phyloP scores from a whole-genome alignment of 2,113 vertebrate genomes.

The Epinephelus lanceolatus region DNA sequence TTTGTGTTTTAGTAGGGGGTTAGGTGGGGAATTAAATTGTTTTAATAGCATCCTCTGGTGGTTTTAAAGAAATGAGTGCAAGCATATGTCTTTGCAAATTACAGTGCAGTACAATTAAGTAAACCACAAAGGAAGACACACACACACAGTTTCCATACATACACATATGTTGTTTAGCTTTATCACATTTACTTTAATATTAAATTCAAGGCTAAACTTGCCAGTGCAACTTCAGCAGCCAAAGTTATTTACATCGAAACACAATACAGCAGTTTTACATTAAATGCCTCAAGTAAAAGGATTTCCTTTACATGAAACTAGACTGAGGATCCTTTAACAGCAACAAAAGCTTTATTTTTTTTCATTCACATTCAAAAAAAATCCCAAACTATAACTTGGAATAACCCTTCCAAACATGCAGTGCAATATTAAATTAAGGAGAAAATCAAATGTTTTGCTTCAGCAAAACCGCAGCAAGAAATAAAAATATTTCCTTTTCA shows the following conservation, averaged over 20 bases:
- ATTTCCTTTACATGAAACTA: neutral
- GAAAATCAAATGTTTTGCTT: slow-evolving; percentile 11
- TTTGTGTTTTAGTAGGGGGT: neutral
- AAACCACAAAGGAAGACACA: neutral
- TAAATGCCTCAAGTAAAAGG: neutral
- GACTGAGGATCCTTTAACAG: slow-evolving; percentile 3
- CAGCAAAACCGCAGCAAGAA: slow-evolving; percentile 14
- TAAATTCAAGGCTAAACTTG: slow-evolving; percentile 1
- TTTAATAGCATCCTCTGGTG: slow-evolving; percentile 1
- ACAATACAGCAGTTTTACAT: neutral
- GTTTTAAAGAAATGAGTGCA: neutral
- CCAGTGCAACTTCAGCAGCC: slow-evolving; percentile 19
- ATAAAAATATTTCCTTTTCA: slow-evolving; percentile 20
- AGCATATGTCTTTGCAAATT: neutral
- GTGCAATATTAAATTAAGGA: slow-evolving; percentile 30
- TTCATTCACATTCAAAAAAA: slow-evolving; percentile 38
- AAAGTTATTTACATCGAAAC: slow-evolving; percentile 14
- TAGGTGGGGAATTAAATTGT: neutral
- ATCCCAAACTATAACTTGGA: slow-evolving; percentile 15
- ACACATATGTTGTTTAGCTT: neutral
- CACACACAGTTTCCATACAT: neutral
- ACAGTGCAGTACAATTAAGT: neutral
- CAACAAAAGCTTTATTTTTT: slow-evolving; percentile 28
- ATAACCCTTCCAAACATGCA: slow-evolving; percentile 59
- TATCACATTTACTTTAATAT: slow-evolving; percentile 1